Conservation (phyloP, 2,113 vertebrate genomes). For the Myocastor coypus region DNA sequence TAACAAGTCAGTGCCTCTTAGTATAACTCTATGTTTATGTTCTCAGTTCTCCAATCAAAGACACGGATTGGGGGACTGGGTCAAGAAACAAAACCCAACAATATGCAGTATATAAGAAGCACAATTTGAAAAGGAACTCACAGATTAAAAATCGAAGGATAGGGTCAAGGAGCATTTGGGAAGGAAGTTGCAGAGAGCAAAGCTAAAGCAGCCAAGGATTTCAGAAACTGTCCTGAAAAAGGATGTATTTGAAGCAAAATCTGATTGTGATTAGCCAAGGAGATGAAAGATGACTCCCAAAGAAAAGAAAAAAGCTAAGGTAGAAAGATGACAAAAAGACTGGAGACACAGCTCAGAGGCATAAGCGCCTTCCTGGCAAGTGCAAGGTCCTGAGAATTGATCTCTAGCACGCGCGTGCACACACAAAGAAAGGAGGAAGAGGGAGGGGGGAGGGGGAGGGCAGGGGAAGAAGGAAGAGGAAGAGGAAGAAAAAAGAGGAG, state of each 20-base stretch:
- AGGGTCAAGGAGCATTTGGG: conserved; percentile 86
- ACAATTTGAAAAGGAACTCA: neutral
- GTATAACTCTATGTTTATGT: neutral
- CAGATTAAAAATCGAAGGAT: neutral
- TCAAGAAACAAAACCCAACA: neutral
- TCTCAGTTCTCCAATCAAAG: neutral
- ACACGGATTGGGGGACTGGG: neutral
- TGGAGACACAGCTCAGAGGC: too few relatives aligned
- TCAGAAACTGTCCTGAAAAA: conserved; percentile 33
- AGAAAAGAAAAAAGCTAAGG: conserved; percentile 88
- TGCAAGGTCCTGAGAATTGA: too few relatives aligned
- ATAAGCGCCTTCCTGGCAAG: too few relatives aligned
- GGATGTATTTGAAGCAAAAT: conserved; percentile 80
- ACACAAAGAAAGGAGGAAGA: too few relatives aligned
- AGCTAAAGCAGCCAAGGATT: conserved; percentile 88
- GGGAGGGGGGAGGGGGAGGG: too few relatives aligned
- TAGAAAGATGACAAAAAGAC: conserved; percentile 81
- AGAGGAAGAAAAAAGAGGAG: too few relatives aligned
- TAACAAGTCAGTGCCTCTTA: neutral
- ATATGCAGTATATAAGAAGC: neutral
- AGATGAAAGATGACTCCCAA: conserved; percentile 88
- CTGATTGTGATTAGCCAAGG: conserved; percentile 84
- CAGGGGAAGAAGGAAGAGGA: too few relatives aligned
- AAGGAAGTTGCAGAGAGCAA: conserved; percentile 90
- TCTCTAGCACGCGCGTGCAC: too few relatives aligned